phyloP scores from a whole-genome alignment of 1,140 invertebrate species.

The Chelonus insularis region DNA sequence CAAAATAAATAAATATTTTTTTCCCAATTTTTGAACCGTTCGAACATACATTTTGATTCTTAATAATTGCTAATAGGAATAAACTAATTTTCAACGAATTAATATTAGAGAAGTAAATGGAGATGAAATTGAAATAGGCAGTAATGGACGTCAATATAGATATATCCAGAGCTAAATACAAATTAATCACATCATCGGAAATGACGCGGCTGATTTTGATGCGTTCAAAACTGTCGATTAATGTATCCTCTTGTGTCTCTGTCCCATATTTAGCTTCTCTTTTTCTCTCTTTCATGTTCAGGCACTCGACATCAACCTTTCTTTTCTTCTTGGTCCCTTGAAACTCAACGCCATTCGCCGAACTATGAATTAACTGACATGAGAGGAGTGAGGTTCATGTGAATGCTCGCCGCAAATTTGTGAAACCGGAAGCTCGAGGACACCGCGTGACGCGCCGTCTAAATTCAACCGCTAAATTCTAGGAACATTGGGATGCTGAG shows the following conservation, averaged over 20 bases:
- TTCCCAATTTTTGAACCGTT: too few species aligned
- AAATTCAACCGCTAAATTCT: constrained; percentile 13
- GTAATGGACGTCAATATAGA: background rate
- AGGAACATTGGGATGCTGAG: background rate
- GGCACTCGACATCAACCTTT: background rate
- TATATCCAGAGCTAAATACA: too few species aligned
- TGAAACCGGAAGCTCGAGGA: constrained; percentile 9
- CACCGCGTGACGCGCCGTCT: constrained; percentile 1
- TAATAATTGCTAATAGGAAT: too few species aligned
- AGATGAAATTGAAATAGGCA: background rate
- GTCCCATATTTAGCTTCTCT: background rate
- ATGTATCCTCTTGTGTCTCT: constrained; percentile 1
- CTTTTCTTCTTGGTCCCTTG: background rate
- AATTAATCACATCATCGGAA: constrained; percentile 22
- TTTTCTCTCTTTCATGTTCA: background rate
- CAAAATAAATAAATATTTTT: too few species aligned
- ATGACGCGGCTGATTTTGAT: constrained; percentile 15
- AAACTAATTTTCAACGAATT: too few species aligned
- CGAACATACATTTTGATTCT: too few species aligned
- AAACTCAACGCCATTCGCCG: background rate
- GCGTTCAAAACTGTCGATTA: constrained; percentile 1
- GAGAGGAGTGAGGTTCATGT: background rate
- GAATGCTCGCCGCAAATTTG: background rate
- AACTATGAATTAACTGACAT: constrained; percentile 9
- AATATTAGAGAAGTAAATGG: too few species aligned